phyloP scores from a whole-genome alignment of 2,888 invertebrate genomes.

The Tetragnatha montana region DNA sequence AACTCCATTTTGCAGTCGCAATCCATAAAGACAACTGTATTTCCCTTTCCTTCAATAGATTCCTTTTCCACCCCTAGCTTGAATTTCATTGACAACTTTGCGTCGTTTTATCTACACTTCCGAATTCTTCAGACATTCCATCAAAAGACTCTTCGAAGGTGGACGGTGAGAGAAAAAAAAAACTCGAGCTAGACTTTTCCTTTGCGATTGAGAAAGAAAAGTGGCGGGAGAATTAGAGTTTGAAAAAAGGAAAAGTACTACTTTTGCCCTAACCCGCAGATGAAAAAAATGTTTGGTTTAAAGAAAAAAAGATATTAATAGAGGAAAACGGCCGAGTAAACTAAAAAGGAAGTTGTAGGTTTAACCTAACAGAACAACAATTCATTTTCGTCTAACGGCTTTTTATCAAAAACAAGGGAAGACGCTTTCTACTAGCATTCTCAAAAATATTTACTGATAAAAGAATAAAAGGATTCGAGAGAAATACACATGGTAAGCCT shows the following conservation, averaged over 20 bases:
- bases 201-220: constrained; percentile 7
- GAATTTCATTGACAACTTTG: constrained; percentile 65
- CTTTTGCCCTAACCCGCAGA: constrained; percentile 7
- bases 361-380: constrained; percentile 7
- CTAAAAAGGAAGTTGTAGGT: background rate
- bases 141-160: constrained; percentile 27
- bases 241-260: constrained; percentile 3
- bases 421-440: background rate
- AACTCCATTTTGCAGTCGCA: constrained; percentile 44
- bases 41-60: constrained; percentile 30
- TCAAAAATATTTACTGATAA: background rate
- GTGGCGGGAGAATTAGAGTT: background rate
- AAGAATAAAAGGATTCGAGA: background rate
- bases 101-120: constrained; percentile 57
- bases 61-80: constrained; percentile 29
- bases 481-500: background rate
- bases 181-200: background rate
- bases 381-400: constrained; percentile 18
- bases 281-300: background rate
- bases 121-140: constrained; percentile 46
- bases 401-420: background rate
- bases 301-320: background rate
- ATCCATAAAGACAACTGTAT: constrained; percentile 52
- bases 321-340: background rate
- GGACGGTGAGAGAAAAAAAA: constrained; percentile 28